Evolutionary conservation across 2,888 invertebrate genomes (phyloP).

Genomic region (Parascotia fuliginaria): DNA sequence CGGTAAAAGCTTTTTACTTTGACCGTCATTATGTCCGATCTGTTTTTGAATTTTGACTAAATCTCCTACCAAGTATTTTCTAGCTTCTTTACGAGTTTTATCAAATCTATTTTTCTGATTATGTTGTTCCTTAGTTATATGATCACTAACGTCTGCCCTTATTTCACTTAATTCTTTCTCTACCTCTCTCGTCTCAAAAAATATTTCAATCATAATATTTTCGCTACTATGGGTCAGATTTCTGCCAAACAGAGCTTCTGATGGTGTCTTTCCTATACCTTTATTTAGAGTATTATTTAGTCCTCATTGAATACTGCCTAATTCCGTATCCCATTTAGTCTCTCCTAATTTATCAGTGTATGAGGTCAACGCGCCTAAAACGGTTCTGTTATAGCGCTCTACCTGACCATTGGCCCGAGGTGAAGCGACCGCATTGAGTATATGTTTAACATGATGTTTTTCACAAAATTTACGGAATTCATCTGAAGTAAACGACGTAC

Average conservation of each 20-base stretch:
- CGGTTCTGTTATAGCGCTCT: constrained; percentile 6
- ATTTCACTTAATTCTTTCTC: not conserved
- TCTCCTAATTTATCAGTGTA: constrained; percentile 1
- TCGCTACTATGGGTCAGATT: not conserved
- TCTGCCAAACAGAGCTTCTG: constrained; percentile 1
- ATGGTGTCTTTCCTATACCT: not conserved
- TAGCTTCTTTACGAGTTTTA: not conserved
- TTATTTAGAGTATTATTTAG: constrained; percentile 4
- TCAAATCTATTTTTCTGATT: not conserved
- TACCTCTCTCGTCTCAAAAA: not conserved
- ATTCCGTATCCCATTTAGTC: not conserved
- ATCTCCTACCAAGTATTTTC: not conserved
- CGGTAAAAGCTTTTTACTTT: not conserved
- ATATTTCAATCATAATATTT: not conserved
- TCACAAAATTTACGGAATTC: constrained; percentile 1
- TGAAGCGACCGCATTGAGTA: constrained; percentile 9
- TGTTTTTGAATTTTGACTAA: not conserved
- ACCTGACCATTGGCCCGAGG: constrained; percentile 5
- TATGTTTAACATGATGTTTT: constrained; percentile 9
- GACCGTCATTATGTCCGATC: not conserved
- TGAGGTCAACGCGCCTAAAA: constrained; percentile 5
- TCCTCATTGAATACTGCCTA: not conserved
- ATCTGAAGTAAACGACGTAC: constrained; percentile 9
- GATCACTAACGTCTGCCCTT: not conserved
- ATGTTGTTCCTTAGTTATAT: not conserved